phyloP scores from a whole-genome alignment of 2,888 invertebrate genomes.

The Pecten maximus region DNA sequence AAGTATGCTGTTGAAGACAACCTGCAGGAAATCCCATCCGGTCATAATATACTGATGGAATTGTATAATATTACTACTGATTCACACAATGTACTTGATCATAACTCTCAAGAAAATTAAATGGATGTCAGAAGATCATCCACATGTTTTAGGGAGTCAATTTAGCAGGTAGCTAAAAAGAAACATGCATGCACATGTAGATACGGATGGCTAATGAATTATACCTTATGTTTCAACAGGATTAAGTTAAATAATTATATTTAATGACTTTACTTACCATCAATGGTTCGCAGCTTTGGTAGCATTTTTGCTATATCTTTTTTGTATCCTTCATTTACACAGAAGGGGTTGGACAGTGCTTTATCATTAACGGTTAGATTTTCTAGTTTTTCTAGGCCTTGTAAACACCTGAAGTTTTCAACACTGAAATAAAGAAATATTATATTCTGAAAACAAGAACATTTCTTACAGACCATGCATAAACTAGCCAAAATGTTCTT shows the following conservation, averaged over 20 bases:
- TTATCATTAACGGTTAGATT: constrained; percentile 72
- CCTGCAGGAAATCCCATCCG: too few species aligned
- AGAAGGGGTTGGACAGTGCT: constrained; percentile 77
- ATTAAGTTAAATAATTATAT: background rate
- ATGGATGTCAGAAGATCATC: too few species aligned
- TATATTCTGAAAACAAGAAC: too few species aligned
- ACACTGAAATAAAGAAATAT: constrained; percentile 61
- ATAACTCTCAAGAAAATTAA: background rate
- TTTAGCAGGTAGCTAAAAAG: too few species aligned
- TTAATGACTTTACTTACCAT: constrained; percentile 68
- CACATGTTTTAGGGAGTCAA: too few species aligned
- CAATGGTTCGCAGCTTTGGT: constrained; percentile 70
- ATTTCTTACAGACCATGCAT: background rate
- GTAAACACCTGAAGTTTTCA: constrained; percentile 70
- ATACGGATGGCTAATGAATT: too few species aligned
- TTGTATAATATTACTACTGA: too few species aligned
- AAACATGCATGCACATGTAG: too few species aligned
- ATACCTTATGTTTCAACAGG: background rate
- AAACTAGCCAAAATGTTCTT: background rate
- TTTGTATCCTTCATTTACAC: constrained; percentile 70
- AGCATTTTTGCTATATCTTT: constrained; percentile 70
- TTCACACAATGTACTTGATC: background rate
- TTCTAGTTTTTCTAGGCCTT: constrained; percentile 72
- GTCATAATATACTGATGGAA: too few species aligned
- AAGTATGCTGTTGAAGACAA: too few species aligned